Evolutionary conservation across 1,140 invertebrate genomes (phyloP).

Genomic region (Archivesica marissinica): DNA sequence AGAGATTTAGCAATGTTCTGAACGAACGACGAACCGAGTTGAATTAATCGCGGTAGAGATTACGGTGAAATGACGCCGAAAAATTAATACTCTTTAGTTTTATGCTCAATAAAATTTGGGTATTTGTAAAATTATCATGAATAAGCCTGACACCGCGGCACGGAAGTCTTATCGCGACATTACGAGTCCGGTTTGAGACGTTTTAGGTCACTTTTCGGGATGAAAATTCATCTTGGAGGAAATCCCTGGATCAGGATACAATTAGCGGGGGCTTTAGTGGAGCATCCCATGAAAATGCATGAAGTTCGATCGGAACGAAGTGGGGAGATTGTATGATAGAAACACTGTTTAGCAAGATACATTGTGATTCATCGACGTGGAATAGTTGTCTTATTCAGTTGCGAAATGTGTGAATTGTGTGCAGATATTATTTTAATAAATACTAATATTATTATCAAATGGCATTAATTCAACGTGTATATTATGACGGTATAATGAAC

Average conservation of each 20-base stretch:
- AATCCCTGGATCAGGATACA: slow-evolving; percentile 54
- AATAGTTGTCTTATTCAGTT: slow-evolving; percentile 6
- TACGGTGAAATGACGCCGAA: slow-evolving; percentile 59
- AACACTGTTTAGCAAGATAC: slow-evolving; percentile 5
- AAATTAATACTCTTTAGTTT: slow-evolving; percentile 64
- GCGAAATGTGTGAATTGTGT: neutral
- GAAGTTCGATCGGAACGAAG: slow-evolving; percentile 38
- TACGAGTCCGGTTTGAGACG: slow-evolving; percentile 19
- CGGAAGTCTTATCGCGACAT: slow-evolving; percentile 22
- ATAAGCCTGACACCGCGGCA: slow-evolving; percentile 11
- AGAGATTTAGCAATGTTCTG: neutral
- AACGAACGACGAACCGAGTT: neutral
- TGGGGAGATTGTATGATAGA: slow-evolving; percentile 32
- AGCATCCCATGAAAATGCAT: slow-evolving; percentile 57
- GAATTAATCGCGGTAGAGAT: slow-evolving; percentile 53
- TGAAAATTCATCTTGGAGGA: slow-evolving; percentile 52
- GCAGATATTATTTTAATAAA: neutral
- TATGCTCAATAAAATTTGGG: slow-evolving; percentile 60
- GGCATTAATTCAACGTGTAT: neutral
- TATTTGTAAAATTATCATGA: slow-evolving; percentile 50
- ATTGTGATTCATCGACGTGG: neutral
- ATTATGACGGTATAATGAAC: neutral
- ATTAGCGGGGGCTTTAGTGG: slow-evolving; percentile 48
- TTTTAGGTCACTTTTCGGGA: slow-evolving; percentile 63
- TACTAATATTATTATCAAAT: slow-evolving; percentile 2